These are phyloP conservation scores for Hydriomena furcata DNA, from an alignment of 2,888 invertebrate genomes.

Conservation along the genomic window DNA sequence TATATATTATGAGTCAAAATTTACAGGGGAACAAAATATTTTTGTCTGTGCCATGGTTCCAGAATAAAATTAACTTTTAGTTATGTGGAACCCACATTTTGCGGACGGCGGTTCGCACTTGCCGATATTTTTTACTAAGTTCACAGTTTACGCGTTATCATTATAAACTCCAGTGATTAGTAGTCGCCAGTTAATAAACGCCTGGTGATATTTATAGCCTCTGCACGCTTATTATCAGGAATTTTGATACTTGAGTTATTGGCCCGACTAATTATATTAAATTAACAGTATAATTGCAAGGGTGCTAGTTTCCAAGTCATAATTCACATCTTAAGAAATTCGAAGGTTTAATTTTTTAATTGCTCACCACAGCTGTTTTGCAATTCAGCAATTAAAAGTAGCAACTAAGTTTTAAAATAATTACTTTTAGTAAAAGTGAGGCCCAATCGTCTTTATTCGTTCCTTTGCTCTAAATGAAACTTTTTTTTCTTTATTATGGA, in stretches of 20 bases:
- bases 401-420: not conserved
- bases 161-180: constrained; percentile 68
- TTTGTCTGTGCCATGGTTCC: too few relatives aligned
- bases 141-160: constrained; percentile 52
- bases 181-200: constrained; percentile 74
- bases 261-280: constrained; percentile 59
- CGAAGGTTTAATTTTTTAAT: constrained; percentile 18
- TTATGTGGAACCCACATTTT: too few relatives aligned
- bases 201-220: constrained; percentile 75
- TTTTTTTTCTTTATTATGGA: too few relatives aligned
- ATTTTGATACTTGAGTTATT: constrained; percentile 82
- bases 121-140: too few relatives aligned
- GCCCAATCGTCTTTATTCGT: too few relatives aligned
- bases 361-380: constrained; percentile 1
- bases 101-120: too few relatives aligned
- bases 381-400: not conserved
- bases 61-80: too few relatives aligned
- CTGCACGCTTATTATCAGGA: constrained; percentile 75
- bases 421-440: too few relatives aligned
- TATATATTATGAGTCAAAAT: too few relatives aligned
- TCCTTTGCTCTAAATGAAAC: too few relatives aligned
- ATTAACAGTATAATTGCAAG: constrained; percentile 45
- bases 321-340: constrained; percentile 26
- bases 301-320: constrained; percentile 36
- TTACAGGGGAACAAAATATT: too few relatives aligned